Conservation (phyloP, 1,140 invertebrate genomes). For the Oryzaephilus surinamensis region DNA sequence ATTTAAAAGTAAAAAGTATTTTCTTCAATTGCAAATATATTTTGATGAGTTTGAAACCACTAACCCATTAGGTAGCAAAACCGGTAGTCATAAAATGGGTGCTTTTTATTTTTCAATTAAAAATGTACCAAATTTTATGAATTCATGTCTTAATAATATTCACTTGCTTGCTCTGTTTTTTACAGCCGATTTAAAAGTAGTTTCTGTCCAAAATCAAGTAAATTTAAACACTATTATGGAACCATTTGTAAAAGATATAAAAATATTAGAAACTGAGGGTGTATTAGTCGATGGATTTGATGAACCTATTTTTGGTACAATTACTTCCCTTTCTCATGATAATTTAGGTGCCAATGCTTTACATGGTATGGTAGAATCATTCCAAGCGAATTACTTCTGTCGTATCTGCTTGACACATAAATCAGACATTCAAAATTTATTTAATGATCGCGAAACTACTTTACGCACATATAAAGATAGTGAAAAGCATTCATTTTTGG, state of each 20-base stretch:
- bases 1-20: conserved; percentile 2
- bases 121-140: conserved; percentile 7
- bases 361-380: conserved; percentile 11
- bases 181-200: conserved; percentile 6
- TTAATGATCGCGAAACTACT: neutral
- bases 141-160: conserved; percentile 1
- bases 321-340: conserved; percentile 6
- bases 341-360: conserved; percentile 11
- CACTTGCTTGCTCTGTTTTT: conserved; percentile 8
- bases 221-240: conserved; percentile 3
- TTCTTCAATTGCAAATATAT: conserved; percentile 7
- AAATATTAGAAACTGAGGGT: conserved; percentile 9
- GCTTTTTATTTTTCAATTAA: conserved; percentile 9
- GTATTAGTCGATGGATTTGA: neutral
- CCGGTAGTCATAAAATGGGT: conserved; percentile 10
- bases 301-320: conserved; percentile 3
- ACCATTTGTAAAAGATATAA: conserved; percentile 6
- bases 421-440: conserved; percentile 3
- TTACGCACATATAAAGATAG: neutral
- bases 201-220: neutral
- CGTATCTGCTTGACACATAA: conserved; percentile 9
- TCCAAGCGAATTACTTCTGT: conserved; percentile 8
- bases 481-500: neutral
- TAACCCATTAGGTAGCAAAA: conserved; percentile 11
- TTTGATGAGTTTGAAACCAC: conserved; percentile 11